These are phyloP conservation scores for Ostrea edulis DNA, from an alignment of 1,140 invertebrate species.

Conservation along the genomic window DNA sequence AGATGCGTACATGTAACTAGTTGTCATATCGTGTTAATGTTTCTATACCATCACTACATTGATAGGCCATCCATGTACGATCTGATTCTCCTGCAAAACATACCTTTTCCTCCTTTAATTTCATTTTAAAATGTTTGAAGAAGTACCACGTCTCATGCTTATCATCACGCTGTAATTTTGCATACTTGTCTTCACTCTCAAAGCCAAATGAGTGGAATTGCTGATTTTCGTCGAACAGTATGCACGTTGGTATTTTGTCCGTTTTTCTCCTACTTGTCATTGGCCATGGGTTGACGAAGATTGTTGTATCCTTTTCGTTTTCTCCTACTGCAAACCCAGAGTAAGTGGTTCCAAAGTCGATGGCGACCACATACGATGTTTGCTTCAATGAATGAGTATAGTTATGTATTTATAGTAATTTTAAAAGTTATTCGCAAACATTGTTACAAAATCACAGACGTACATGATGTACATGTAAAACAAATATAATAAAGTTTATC, in stretches of 20 bases:
- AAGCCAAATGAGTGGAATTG: conserved; percentile 19
- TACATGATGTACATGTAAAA: too few species aligned
- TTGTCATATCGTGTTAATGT: too few species aligned
- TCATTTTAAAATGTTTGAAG: conserved; percentile 42
- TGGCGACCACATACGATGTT: not conserved
- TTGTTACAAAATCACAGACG: too few species aligned
- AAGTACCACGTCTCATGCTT: not conserved
- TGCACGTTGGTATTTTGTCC: conserved; percentile 24
- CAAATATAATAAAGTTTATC: too few species aligned
- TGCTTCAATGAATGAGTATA: too few species aligned
- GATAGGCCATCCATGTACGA: not conserved
- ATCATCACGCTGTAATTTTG: not conserved
- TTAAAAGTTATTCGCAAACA: not conserved
- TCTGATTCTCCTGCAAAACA: not conserved
- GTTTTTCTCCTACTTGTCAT: not conserved
- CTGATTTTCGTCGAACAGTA: conserved; percentile 1
- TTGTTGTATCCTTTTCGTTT: not conserved
- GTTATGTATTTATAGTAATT: too few species aligned
- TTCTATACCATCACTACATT: too few species aligned
- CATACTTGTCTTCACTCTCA: conserved; percentile 11
- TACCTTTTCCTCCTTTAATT: not conserved
- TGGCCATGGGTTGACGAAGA: not conserved
- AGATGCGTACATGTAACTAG: too few species aligned
- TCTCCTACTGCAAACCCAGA: not conserved
- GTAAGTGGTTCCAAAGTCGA: conserved; percentile 10